A percentile compares a stretch with the other conserved stretches of the same genome.
These are phyloP conservation scores for Formica selysi DNA, from an alignment of 1,140 invertebrate genomes.

Conservation along the genomic window DNA sequence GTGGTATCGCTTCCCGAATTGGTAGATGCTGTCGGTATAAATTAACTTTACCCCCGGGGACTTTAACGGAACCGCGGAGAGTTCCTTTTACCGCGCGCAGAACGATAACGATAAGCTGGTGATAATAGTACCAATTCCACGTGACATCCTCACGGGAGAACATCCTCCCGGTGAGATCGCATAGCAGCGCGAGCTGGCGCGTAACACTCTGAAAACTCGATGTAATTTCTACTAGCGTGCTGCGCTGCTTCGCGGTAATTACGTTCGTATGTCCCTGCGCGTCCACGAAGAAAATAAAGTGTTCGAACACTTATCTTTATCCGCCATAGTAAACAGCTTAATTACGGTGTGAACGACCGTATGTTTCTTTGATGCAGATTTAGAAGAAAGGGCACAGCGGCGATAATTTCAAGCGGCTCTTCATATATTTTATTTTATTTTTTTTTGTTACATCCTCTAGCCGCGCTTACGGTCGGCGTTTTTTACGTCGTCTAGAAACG, in stretches of 20 bases:
- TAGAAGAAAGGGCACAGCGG: too few relatives aligned
- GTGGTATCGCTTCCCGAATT: conserved; percentile 23
- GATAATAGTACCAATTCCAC: conserved; percentile 68
- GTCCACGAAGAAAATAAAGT: conserved; percentile 37
- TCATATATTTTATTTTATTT: background rate
- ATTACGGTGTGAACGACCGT: conserved; percentile 4
- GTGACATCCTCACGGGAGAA: conserved; percentile 54
- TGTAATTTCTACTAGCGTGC: conserved; percentile 57
- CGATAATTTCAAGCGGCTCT: background rate
- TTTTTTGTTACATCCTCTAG: background rate
- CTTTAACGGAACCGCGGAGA: conserved; percentile 58
- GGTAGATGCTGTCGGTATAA: conserved; percentile 41
- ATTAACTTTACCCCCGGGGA: conserved; percentile 39
- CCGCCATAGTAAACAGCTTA: conserved; percentile 34
- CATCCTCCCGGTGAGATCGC: conserved; percentile 30
- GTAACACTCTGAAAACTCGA: conserved; percentile 47
- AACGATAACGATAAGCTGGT: conserved; percentile 71
- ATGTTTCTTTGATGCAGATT: conserved; percentile 34
- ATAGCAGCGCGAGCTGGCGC: background rate
- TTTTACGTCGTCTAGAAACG: conserved; percentile 12
- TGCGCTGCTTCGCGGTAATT: conserved; percentile 35
- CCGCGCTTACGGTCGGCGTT: background rate
- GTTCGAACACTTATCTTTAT: conserved; percentile 55
- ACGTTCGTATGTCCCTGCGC: conserved; percentile 42
- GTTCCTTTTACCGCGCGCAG: conserved; percentile 61